phyloP scores from a whole-genome alignment of 2,113 vertebrate genomes.

The Aythya baeri region DNA sequence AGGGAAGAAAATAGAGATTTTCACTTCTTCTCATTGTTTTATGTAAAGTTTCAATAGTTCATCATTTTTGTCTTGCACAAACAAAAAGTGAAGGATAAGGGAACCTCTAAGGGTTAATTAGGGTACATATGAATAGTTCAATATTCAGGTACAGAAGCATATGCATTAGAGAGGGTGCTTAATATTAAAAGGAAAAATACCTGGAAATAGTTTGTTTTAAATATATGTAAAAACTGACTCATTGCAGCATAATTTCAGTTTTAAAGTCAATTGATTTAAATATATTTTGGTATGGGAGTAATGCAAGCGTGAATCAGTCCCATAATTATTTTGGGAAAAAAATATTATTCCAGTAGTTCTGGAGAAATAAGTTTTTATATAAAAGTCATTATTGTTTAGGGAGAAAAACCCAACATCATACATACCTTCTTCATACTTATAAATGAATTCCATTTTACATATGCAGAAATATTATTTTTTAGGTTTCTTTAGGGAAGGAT shows the following conservation, averaged over 20 bases:
- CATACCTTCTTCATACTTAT: not conserved
- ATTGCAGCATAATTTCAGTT: conserved; percentile 7
- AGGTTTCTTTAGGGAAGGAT: conserved; percentile 31
- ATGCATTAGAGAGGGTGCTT: not conserved
- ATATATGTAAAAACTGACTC: conserved; percentile 26
- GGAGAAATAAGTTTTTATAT: not conserved
- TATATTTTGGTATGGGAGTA: conserved; percentile 25
- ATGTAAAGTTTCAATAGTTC: not conserved
- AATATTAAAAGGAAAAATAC: not conserved
- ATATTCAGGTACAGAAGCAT: not conserved
- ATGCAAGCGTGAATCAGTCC: conserved; percentile 12
- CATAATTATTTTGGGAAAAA: conserved; percentile 20
- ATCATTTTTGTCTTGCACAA: not conserved
- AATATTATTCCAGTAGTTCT: not conserved
- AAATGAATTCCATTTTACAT: conserved; percentile 44
- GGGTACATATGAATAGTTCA: not conserved
- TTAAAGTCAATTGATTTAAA: conserved; percentile 41
- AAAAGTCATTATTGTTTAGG: not conserved
- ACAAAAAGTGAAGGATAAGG: not conserved
- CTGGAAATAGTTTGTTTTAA: conserved; percentile 34
- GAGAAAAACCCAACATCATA: not conserved
- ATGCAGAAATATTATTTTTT: conserved; percentile 34
- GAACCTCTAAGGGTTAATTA: not conserved
- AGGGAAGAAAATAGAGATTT: not conserved
- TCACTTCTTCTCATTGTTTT: not conserved